These are phyloP conservation scores for Callimorpha dominula DNA, from an alignment of 2,888 invertebrate species.

Conservation along the genomic window DNA sequence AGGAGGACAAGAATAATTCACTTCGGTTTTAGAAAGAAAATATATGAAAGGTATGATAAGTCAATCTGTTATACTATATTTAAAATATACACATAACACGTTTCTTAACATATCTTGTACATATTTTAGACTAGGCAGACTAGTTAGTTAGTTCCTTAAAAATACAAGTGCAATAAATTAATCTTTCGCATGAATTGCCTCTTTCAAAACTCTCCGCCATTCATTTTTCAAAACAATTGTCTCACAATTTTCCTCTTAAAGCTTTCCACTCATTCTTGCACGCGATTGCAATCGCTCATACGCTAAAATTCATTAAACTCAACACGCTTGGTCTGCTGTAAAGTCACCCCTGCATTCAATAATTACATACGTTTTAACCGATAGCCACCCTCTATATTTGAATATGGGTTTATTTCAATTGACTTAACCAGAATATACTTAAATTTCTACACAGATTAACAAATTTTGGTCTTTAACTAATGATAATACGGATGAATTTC, in stretches of 20 bases:
- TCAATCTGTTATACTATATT: no score
- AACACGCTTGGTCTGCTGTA: conserved; percentile 76
- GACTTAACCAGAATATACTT: conserved; percentile 65
- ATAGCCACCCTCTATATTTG: conserved; percentile 81
- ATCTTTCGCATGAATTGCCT: background rate
- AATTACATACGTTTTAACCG: conserved; percentile 85
- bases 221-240: conserved; percentile 36
- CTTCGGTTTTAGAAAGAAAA: no score
- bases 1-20: no score
- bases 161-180: background rate
- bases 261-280: conserved; percentile 56
- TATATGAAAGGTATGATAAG: no score
- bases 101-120: no score
- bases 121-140: no score
- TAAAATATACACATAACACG: no score
- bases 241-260: conserved; percentile 54
- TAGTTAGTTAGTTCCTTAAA: no score
- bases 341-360: conserved; percentile 72
- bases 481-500: conserved; percentile 25
- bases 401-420: conserved; percentile 83
- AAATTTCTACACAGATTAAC: conserved; percentile 9
- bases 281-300: conserved; percentile 68
- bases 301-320: conserved; percentile 80
- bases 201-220: conserved; percentile 9
- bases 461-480: conserved; percentile 36